Percentiles rank a stretch among this genome's conserved stretches.
Evolutionary conservation across 2,888 invertebrate genomes (phyloP).

Genomic region (Idaea dimidiata): DNA sequence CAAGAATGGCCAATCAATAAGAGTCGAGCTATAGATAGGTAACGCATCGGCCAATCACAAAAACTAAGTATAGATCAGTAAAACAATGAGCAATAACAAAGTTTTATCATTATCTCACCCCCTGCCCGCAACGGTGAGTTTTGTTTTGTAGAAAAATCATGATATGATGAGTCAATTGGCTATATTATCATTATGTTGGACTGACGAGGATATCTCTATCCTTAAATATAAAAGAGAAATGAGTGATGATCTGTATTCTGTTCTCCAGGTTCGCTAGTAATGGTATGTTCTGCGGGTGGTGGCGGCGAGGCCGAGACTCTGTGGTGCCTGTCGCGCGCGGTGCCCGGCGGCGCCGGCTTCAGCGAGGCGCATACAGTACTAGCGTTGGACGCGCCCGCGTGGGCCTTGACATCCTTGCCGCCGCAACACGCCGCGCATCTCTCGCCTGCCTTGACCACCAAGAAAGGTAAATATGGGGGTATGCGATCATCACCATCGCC

Average conservation of each 20-base stretch:
- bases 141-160: too few species aligned
- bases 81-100: too few species aligned
- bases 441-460: constrained; percentile 57
- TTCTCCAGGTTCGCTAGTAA: constrained; percentile 72
- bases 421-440: constrained; percentile 50
- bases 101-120: too few species aligned
- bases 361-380: constrained; percentile 81
- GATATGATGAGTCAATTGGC: too few species aligned
- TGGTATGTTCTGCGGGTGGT: constrained; percentile 73
- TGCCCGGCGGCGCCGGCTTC: constrained; percentile 84
- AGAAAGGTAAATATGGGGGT: constrained; percentile 61
- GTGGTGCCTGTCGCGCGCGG: constrained; percentile 81
- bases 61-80: too few species aligned
- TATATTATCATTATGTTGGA: too few species aligned
- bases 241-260: not conserved
- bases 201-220: too few species aligned
- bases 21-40: too few species aligned
- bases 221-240: not conserved
- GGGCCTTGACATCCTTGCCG: constrained; percentile 84
- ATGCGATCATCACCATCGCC: too few species aligned
- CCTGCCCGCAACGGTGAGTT: too few species aligned
- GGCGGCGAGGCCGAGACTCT: constrained; percentile 72
- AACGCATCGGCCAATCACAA: too few species aligned
- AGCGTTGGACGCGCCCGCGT: constrained; percentile 92
- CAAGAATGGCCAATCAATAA: too few species aligned